phyloP scores from a whole-genome alignment of 2,888 invertebrate species.

The Crematogaster levior region DNA sequence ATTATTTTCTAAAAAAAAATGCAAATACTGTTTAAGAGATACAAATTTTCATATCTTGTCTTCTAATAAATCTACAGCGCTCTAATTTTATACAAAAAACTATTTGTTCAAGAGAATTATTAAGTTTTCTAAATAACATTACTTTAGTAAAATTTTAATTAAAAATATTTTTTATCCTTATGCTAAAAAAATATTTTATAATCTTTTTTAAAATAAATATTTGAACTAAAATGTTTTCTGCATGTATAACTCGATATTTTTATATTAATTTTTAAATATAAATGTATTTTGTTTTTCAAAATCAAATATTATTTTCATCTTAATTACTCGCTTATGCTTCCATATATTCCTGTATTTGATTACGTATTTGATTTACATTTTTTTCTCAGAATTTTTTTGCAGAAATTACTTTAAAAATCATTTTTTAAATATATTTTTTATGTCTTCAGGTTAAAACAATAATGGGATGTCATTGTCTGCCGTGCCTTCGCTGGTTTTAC shows the following conservation, averaged over 20 bases:
- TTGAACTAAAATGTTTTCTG: not conserved
- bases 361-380: not conserved
- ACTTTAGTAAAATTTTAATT: slow-evolving; percentile 17
- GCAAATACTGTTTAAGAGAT: not conserved
- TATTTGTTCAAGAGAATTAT: not conserved
- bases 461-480: not conserved
- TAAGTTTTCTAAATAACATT: slow-evolving; percentile 1
- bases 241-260: not conserved
- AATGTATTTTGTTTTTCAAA: not conserved
- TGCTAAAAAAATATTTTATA: not conserved
- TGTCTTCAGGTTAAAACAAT: not conserved
- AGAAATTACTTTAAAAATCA: not conserved
- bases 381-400: not conserved
- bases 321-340: not conserved
- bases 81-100: not conserved
- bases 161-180: not conserved
- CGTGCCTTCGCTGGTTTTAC: not conserved
- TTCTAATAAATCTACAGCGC: not conserved
- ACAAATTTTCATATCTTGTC: not conserved
- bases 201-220: not conserved
- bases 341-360: not conserved
- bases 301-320: slow-evolving; percentile 6
- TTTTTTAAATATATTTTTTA: not conserved
- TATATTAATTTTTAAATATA: not conserved
- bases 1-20: not conserved